phyloP scores from a whole-genome alignment of 1,140 invertebrate species.

The Aphelenchoides besseyi region DNA sequence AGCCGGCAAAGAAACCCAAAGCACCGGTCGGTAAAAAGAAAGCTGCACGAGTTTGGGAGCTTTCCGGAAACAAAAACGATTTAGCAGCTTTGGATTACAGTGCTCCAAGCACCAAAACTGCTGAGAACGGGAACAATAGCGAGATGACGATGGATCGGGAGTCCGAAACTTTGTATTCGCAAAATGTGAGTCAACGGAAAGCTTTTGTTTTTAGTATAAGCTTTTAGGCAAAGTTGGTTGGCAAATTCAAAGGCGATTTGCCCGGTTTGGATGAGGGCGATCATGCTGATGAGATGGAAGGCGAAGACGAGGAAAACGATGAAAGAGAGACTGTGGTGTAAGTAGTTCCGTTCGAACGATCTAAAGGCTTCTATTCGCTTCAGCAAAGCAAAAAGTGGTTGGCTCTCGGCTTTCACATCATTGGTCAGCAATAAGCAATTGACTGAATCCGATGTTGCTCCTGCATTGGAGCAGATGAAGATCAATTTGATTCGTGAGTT shows the following conservation, averaged over 20 bases:
- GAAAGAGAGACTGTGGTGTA: conserved; percentile 5
- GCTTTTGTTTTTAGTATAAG: background rate
- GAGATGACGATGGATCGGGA: conserved; percentile 11
- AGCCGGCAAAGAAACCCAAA: conserved; percentile 66
- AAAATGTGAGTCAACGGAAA: conserved; percentile 52
- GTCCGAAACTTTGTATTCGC: conserved; percentile 30
- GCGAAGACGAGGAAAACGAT: conserved; percentile 44
- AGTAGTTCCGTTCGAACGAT: background rate
- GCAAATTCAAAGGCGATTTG: conserved; percentile 51
- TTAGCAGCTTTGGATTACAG: conserved; percentile 78
- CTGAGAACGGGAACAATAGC: conserved; percentile 25
- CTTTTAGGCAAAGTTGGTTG: conserved; percentile 50
- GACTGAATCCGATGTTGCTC: conserved; percentile 71
- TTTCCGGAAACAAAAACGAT: conserved; percentile 76
- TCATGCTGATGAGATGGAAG: conserved; percentile 22
- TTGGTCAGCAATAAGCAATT: conserved; percentile 63
- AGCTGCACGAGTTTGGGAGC: conserved; percentile 82
- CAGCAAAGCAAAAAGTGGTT: background rate
- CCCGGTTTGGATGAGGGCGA: conserved; percentile 46
- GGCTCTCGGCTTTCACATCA: conserved; percentile 59
- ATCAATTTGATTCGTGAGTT: conserved; percentile 80
- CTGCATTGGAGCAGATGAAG: conserved; percentile 86
- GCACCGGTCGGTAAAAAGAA: conserved; percentile 70
- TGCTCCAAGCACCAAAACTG: background rate
- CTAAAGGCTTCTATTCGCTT: background rate